Conservation (phyloP, 2,797 vertebrate species). For the Lepilemur ruficaudatus region DNA sequence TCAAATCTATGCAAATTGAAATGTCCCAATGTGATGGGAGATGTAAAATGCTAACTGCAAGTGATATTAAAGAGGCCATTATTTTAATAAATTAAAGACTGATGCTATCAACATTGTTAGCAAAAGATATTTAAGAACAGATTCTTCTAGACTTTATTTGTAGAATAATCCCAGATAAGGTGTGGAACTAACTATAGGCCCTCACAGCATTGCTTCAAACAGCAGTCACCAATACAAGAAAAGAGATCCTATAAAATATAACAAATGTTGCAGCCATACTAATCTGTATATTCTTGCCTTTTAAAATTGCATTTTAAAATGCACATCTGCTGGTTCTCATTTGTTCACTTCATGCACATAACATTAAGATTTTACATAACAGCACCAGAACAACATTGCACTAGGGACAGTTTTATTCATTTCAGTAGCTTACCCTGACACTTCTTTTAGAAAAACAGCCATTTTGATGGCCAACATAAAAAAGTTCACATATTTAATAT, state of each 20-base stretch:
- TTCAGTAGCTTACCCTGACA: background rate
- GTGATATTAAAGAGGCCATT: background rate
- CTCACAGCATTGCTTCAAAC: background rate
- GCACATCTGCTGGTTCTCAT: background rate
- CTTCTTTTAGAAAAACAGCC: background rate
- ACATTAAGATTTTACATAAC: background rate
- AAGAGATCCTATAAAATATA: background rate
- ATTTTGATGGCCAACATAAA: constrained; percentile 3
- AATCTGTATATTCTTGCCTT: background rate
- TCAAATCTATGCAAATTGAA: constrained; percentile 65
- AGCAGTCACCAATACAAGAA: background rate
- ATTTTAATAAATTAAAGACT: background rate
- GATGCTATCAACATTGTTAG: background rate
- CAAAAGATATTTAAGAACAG: background rate
- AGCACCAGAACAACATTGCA: background rate
- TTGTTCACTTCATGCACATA: background rate
- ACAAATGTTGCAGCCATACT: background rate
- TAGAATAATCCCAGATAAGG: background rate
- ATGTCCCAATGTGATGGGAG: constrained; percentile 50
- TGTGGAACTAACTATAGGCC: background rate
- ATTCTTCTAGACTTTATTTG: background rate
- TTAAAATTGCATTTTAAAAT: background rate
- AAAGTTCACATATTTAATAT: constrained; percentile 19
- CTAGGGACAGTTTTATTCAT: background rate
- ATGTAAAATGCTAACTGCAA: constrained; percentile 50